Evolutionary conservation across 2,888 invertebrate genomes (phyloP).

Genomic region (Flexamia atlantica): DNA sequence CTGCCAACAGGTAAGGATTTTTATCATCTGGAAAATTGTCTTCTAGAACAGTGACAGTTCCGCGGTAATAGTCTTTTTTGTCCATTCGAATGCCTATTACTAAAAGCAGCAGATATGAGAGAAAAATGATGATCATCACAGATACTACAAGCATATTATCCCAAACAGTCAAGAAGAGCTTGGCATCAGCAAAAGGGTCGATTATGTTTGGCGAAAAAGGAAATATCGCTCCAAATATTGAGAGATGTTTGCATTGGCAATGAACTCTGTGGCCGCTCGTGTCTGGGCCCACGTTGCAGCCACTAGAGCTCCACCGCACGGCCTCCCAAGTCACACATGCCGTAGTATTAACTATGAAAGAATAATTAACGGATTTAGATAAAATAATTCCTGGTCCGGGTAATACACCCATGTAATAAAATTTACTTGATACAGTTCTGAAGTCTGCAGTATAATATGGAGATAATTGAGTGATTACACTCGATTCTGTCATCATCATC

Average conservation of each 20-base stretch:
- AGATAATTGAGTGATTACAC: not conserved
- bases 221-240: slow-evolving; percentile 9
- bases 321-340: not conserved
- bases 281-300: not conserved
- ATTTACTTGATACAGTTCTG: not conserved
- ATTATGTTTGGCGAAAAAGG: slow-evolving; percentile 61
- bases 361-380: not conserved
- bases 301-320: not conserved
- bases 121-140: slow-evolving; percentile 63
- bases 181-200: slow-evolving; percentile 65
- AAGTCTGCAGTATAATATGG: not conserved
- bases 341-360: not conserved
- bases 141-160: slow-evolving; percentile 67
- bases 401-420: not conserved
- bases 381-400: not conserved
- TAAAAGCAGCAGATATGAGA: slow-evolving; percentile 66
- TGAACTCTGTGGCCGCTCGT: not conserved
- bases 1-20: slow-evolving; percentile 68
- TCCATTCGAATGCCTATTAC: slow-evolving; percentile 66
- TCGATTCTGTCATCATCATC: not conserved
- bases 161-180: slow-evolving; percentile 65
- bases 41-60: slow-evolving; percentile 65
- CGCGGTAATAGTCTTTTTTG: slow-evolving; percentile 63
- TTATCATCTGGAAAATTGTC: slow-evolving; percentile 68
- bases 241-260: not conserved